These are phyloP conservation scores for Subacronicta megacephala DNA, from an alignment of 2,888 invertebrate genomes.

Conservation along the genomic window DNA sequence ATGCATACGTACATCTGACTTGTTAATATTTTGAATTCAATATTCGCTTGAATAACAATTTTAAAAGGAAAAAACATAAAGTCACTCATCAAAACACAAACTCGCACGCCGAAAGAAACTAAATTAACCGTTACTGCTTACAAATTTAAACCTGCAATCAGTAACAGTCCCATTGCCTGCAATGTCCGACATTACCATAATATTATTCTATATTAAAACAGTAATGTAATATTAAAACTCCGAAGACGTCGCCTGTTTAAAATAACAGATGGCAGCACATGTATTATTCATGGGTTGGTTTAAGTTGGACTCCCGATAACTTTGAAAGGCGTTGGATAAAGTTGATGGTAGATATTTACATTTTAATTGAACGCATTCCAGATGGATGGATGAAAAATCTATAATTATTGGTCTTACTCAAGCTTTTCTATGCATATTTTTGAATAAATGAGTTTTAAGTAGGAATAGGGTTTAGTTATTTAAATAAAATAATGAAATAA, in stretches of 20 bases:
- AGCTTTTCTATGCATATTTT: background rate
- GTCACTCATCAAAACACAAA: too few species aligned
- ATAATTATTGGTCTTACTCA: constrained; percentile 55
- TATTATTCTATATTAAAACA: constrained; percentile 63
- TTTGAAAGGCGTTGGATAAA: constrained; percentile 67
- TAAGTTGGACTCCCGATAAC: constrained; percentile 73
- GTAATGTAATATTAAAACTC: constrained; percentile 71
- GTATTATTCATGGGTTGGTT: constrained; percentile 79
- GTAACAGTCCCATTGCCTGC: constrained; percentile 52
- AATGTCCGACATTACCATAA: constrained; percentile 55
- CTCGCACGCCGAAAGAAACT: background rate
- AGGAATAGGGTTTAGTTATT: background rate
- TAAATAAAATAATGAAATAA: background rate
- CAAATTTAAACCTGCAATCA: constrained; percentile 41
- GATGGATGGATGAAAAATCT: constrained; percentile 57
- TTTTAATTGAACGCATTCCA: constrained; percentile 76
- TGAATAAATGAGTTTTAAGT: background rate
- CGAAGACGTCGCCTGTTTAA: constrained; percentile 78
- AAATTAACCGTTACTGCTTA: constrained; percentile 16
- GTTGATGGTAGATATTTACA: constrained; percentile 72
- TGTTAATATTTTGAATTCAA: too few species aligned
- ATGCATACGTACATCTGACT: too few species aligned
- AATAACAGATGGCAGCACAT: constrained; percentile 81
- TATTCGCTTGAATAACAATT: too few species aligned
- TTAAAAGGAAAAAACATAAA: too few species aligned